These are phyloP conservation scores for Siniperca scherzeri DNA, from an alignment of 2,797 vertebrate genomes.

Conservation along the genomic window DNA sequence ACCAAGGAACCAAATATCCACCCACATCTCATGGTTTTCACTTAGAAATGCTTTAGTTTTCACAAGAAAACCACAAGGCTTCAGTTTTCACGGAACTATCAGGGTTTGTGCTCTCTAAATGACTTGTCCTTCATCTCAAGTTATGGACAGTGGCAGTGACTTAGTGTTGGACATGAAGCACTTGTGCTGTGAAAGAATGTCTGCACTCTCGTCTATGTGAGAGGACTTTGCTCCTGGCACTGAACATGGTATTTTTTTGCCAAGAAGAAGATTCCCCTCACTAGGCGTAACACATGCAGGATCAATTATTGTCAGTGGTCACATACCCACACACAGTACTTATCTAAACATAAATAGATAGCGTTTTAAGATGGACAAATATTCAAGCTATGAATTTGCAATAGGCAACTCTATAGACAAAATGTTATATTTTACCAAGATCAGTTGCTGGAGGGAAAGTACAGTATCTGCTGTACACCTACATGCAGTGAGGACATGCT, in stretches of 20 bases:
- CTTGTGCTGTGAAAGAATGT: constrained; percentile 39
- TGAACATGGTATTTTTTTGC: constrained; percentile 21
- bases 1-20: constrained; percentile 41
- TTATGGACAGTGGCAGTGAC: constrained; percentile 20
- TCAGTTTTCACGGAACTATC: constrained; percentile 1
- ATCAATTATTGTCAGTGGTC: constrained; percentile 66
- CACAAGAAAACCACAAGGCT: constrained; percentile 31
- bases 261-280: constrained; percentile 37
- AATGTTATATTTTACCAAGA: constrained; percentile 33
- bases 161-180: constrained; percentile 33
- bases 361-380: constrained; percentile 35
- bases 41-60: constrained; percentile 39
- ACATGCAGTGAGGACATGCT: constrained; percentile 2
- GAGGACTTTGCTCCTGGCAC: constrained; percentile 42
- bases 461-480: constrained; percentile 20
- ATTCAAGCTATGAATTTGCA: constrained; percentile 32
- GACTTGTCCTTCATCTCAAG: constrained; percentile 14
- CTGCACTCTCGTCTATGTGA: neutral
- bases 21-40: constrained; percentile 32
- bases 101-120: constrained; percentile 12
- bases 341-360: constrained; percentile 17
- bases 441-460: constrained; percentile 34
- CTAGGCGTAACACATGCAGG: constrained; percentile 25
- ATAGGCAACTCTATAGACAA: constrained; percentile 27
- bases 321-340: constrained; percentile 35